These are phyloP conservation scores for Hirudinaria manillensis DNA, from an alignment of 2,888 invertebrate species.

Conservation along the genomic window DNA sequence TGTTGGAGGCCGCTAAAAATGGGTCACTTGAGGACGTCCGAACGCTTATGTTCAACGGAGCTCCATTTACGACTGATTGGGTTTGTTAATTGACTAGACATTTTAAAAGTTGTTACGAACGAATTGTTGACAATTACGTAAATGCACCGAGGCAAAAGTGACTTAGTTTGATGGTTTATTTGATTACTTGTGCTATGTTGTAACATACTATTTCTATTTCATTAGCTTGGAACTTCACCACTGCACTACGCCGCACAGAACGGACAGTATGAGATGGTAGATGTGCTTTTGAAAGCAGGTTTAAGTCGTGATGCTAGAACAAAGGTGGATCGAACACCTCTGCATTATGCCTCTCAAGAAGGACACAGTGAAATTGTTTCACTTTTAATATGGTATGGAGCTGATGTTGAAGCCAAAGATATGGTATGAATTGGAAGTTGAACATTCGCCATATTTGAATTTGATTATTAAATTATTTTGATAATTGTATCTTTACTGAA, in stretches of 20 bases:
- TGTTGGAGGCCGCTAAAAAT: constrained; percentile 71
- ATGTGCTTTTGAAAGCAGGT: constrained; percentile 75
- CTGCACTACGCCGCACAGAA: constrained; percentile 78
- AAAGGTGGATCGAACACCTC: constrained; percentile 83
- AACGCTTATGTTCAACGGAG: constrained; percentile 74
- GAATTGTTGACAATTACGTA: neutral
- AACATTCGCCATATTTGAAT: neutral
- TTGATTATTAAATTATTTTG: neutral
- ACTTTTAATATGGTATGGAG: constrained; percentile 65
- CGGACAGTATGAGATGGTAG: constrained; percentile 73
- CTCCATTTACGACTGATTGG: constrained; percentile 88
- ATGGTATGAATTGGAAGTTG: constrained; percentile 61
- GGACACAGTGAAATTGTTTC: constrained; percentile 72
- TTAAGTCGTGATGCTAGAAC: constrained; percentile 81
- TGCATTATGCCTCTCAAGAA: constrained; percentile 80
- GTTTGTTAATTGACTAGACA: constrained; percentile 57
- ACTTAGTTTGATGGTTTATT: neutral
- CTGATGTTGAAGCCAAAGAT: constrained; percentile 70
- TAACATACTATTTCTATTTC: too few species aligned
- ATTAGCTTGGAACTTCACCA: constrained; percentile 78
- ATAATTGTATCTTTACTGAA: constrained; percentile 47
- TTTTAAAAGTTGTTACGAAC: neutral
- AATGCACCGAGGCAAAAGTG: neutral
- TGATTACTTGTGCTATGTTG: too few species aligned
- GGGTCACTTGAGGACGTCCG: constrained; percentile 73